Evolutionary conservation across 2,888 invertebrate genomes (phyloP).

Genomic region (Adelognathus sp.): DNA sequence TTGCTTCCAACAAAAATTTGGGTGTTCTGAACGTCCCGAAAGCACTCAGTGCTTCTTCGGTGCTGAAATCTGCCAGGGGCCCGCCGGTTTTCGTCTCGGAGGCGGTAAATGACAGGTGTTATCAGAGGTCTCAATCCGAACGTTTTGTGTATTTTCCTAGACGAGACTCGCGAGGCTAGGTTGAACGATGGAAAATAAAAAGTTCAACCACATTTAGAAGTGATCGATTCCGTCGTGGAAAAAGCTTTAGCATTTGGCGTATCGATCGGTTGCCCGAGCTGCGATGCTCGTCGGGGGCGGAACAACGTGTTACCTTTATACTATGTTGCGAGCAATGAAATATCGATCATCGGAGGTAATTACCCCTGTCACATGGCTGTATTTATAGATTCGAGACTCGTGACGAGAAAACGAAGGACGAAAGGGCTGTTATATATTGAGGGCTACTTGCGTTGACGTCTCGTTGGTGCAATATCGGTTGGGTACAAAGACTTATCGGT

Average conservation of each 20-base stretch:
- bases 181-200: background rate
- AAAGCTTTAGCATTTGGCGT: constrained; percentile 44
- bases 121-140: too few species aligned
- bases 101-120: too few species aligned
- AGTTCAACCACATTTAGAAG: constrained; percentile 32
- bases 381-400: constrained; percentile 37
- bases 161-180: background rate
- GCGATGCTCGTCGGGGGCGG: constrained; percentile 1
- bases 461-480: background rate
- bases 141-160: background rate
- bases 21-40: too few species aligned
- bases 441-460: constrained; percentile 8
- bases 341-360: constrained; percentile 59
- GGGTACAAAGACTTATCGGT: background rate
- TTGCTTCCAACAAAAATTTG: too few species aligned
- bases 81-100: too few species aligned
- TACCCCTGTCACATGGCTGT: constrained; percentile 26
- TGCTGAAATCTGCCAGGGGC: too few species aligned
- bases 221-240: constrained; percentile 46
- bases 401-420: constrained; percentile 31
- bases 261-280: constrained; percentile 43
- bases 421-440: background rate
- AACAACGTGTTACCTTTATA: constrained; percentile 27
- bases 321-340: constrained; percentile 40
- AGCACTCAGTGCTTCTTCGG: too few species aligned